A percentile compares a stretch with the other conserved stretches of the same genome.
These are phyloP conservation scores for Aphidius ervi DNA, from an alignment of 1,140 invertebrate genomes.

Conservation along the genomic window DNA sequence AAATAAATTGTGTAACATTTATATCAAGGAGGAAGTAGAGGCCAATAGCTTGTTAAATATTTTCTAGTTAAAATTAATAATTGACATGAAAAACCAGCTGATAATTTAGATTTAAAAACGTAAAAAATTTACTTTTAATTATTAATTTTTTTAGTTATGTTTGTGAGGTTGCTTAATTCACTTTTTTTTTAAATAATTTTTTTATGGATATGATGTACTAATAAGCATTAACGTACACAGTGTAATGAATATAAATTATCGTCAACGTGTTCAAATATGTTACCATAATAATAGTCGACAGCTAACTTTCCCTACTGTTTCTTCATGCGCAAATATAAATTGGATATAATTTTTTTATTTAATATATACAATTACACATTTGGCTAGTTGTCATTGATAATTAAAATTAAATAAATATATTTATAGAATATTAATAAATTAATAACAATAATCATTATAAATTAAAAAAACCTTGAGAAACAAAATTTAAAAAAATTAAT, in stretches of 20 bases:
- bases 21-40: too few relatives aligned
- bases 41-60: too few relatives aligned
- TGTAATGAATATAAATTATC: conserved; percentile 13
- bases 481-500: too few relatives aligned
- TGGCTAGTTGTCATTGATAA: not conserved
- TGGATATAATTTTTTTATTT: not conserved
- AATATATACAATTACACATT: not conserved
- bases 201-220: not conserved
- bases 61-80: too few relatives aligned
- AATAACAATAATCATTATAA: not conserved
- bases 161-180: too few relatives aligned
- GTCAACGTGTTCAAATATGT: conserved; percentile 4
- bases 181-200: too few relatives aligned
- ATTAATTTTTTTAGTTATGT: too few relatives aligned
- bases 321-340: conserved; percentile 4
- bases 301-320: conserved; percentile 7
- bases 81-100: too few relatives aligned
- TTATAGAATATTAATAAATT: not conserved
- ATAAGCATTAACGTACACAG: not conserved
- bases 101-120: too few relatives aligned
- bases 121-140: too few relatives aligned
- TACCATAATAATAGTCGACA: conserved; percentile 2
- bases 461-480: not conserved
- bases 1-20: too few relatives aligned
- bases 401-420: not conserved